A percentile compares a stretch with the other conserved stretches of the same genome.
Conservation (phyloP, 2,113 vertebrate genomes). For the Blennius ocellaris region DNA sequence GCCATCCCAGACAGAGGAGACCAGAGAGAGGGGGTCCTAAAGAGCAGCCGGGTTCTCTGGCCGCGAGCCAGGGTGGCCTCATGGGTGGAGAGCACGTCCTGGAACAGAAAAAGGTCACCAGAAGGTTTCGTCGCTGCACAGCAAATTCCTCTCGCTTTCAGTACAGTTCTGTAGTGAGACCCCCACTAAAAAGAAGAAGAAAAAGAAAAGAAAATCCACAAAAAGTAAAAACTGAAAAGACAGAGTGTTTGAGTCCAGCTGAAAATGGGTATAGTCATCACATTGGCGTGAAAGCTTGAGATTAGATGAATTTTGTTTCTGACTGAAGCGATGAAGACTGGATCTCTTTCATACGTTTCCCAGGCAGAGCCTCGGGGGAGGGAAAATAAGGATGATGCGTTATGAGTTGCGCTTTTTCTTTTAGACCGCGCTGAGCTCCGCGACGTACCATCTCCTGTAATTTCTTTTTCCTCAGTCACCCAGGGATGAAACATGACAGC, state of each 20-base stretch:
- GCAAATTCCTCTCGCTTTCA: not conserved
- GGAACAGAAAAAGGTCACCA: slow-evolving; percentile 31
- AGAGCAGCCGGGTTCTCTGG: slow-evolving; percentile 32
- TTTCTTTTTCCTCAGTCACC: slow-evolving; percentile 45
- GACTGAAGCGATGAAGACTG: slow-evolving; percentile 17
- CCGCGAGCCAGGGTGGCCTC: slow-evolving; percentile 35
- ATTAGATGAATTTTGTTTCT: slow-evolving; percentile 13
- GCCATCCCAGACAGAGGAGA: slow-evolving; percentile 51
- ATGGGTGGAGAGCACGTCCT: slow-evolving; percentile 24
- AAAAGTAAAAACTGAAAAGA: too few species aligned
- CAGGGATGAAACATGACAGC: slow-evolving; percentile 47
- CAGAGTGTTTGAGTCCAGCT: too few species aligned
- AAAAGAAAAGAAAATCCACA: too few species aligned
- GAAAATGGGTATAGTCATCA: too few species aligned
- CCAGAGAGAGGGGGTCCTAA: slow-evolving; percentile 21
- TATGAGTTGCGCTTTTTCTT: slow-evolving; percentile 53
- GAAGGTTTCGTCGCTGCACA: slow-evolving; percentile 21
- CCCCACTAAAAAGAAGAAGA: too few species aligned
- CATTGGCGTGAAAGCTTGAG: too few species aligned
- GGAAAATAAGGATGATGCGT: slow-evolving; percentile 62
- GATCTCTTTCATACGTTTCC: slow-evolving; percentile 26
- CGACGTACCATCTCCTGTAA: slow-evolving; percentile 40
- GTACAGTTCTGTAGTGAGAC: not conserved
- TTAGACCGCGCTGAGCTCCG: slow-evolving; percentile 44
- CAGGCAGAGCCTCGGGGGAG: slow-evolving; percentile 46